A percentile compares a stretch with the other conserved stretches of the same genome.
Conservation (phyloP, 2,113 vertebrate genomes). For the Corythornis vintsioides region DNA sequence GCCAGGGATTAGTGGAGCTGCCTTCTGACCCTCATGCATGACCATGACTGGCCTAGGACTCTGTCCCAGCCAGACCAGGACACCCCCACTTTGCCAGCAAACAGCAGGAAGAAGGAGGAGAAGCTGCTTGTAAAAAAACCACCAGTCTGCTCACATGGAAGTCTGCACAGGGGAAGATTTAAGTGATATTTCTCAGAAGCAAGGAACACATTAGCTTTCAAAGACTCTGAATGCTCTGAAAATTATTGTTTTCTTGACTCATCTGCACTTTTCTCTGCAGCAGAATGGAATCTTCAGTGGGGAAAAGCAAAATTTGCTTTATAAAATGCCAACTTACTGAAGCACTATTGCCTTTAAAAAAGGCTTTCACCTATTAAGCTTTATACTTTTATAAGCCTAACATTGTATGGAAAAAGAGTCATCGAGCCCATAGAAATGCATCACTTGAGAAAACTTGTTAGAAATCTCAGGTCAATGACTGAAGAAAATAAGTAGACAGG, state of each 20-base stretch:
- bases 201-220: neutral
- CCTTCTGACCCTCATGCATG: neutral
- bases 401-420: neutral
- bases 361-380: neutral
- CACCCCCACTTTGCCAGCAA: neutral
- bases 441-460: neutral
- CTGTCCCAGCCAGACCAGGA: neutral
- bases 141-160: rapidly evolving
- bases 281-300: neutral
- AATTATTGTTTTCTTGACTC: constrained; percentile 42
- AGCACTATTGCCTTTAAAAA: neutral
- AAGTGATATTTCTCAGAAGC: neutral
- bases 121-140: neutral
- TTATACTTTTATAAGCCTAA: neutral
- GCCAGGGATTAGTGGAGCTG: neutral
- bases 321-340: neutral
- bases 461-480: neutral
- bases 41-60: neutral
- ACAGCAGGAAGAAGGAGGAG: neutral
- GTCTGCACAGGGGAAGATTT: neutral
- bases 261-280: neutral
- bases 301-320: constrained; percentile 25
- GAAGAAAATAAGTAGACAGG: neutral
- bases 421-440: neutral
- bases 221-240: constrained; percentile 6